Evolutionary conservation across 1,140 invertebrate genomes (phyloP).

Genomic region (Drosophila lacertosa): DNA sequence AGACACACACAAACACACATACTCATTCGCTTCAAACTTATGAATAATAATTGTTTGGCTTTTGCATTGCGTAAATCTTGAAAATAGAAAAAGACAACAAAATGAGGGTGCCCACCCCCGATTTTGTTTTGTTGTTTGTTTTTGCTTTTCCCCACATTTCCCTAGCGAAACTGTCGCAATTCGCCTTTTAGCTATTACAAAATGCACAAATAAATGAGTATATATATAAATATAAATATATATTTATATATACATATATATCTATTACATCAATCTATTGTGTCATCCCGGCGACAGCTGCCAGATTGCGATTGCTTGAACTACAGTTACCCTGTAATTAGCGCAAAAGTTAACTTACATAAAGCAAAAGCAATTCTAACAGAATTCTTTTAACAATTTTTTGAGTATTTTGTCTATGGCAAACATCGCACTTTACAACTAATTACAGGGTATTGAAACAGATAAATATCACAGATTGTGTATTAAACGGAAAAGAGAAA

Average conservation of each 20-base stretch:
- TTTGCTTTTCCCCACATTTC: conserved; percentile 4
- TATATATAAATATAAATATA: conserved; percentile 11
- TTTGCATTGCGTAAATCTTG: conserved; percentile 78
- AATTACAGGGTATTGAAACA: conserved; percentile 2
- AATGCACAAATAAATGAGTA: conserved; percentile 49
- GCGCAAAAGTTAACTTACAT: no score
- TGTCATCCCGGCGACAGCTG: conserved; percentile 52
- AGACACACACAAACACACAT: neutral
- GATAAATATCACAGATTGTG: neutral
- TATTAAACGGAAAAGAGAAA: neutral
- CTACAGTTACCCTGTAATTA: neutral
- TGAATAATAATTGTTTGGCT: conserved; percentile 73
- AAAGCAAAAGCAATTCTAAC: no score
- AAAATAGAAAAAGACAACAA: conserved; percentile 67
- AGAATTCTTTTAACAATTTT: neutral
- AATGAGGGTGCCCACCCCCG: conserved; percentile 6
- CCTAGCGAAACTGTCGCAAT: conserved; percentile 67
- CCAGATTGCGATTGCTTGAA: neutral
- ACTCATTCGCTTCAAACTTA: conserved; percentile 6
- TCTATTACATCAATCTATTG: conserved; percentile 32
- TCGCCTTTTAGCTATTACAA: conserved; percentile 71
- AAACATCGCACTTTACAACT: neutral
- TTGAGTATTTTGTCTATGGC: neutral
- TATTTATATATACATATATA: conserved; percentile 19
- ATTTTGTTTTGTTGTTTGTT: no score